A percentile compares a stretch with the other conserved stretches of the same genome.
Evolutionary conservation across 2,888 invertebrate genomes (phyloP).

Genomic region (Camptogramma bilineatum): DNA sequence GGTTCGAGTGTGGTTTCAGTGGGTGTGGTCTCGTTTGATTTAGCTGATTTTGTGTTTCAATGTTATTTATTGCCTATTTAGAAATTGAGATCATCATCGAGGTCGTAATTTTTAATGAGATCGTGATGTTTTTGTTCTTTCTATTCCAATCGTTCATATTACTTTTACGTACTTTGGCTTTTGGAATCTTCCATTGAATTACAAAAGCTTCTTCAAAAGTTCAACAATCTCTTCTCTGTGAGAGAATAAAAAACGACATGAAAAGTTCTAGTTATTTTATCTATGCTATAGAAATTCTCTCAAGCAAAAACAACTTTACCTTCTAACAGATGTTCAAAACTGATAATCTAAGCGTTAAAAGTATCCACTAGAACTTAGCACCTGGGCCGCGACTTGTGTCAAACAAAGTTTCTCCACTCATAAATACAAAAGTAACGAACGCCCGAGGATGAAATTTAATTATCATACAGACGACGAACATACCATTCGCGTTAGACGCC

Average conservation of each 20-base stretch:
- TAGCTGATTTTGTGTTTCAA: constrained; percentile 42
- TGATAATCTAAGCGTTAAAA: constrained; percentile 57
- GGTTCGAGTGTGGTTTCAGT: constrained; percentile 42
- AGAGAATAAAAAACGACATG: background rate
- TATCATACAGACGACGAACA: constrained; percentile 78
- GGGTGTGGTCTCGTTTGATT: constrained; percentile 65
- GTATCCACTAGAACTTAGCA: constrained; percentile 67
- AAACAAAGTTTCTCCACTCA: constrained; percentile 69
- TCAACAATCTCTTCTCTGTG: background rate
- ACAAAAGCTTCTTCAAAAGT: background rate
- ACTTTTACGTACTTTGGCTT: constrained; percentile 13
- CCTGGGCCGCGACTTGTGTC: constrained; percentile 69
- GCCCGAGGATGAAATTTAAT: constrained; percentile 82
- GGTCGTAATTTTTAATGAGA: constrained; percentile 44
- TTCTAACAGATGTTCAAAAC: constrained; percentile 16
- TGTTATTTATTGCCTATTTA: constrained; percentile 44
- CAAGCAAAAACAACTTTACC: background rate
- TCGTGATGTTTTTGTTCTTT: constrained; percentile 36
- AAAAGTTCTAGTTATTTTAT: background rate
- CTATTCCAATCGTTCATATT: constrained; percentile 11
- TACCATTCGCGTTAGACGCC: constrained; percentile 61
- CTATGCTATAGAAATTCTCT: background rate
- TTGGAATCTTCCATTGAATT: background rate
- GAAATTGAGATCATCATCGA: constrained; percentile 44
- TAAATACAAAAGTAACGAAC: constrained; percentile 74